Evolutionary conservation across 2,888 invertebrate genomes (phyloP), one percentile per base, ranked within the genome.

Genomic region (Agrilus mali): DNA sequence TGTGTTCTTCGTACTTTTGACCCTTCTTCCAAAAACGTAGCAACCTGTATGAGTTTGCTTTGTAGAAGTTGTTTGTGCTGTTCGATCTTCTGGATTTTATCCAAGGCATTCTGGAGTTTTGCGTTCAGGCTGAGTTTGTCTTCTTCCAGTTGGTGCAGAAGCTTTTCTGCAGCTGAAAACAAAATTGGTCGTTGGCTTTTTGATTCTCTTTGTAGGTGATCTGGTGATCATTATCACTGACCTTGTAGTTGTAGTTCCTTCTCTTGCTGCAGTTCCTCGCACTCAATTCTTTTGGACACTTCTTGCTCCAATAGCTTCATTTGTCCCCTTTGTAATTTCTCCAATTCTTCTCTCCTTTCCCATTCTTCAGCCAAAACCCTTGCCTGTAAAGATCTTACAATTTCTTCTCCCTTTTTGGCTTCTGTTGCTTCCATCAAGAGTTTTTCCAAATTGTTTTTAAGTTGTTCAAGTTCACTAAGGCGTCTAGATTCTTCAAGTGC

Each of bases 361-460:
- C 86, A 86, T 69, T 88, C 88, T 67, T 88, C 87, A 40, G 82
- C 77, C 51, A 87, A 66, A 38, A 87, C 82, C 52, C 81, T 70
- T 1, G 81, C 81, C 63, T 82, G 82, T 44, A 81, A 61, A 16
- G 74, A 75, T 54, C 81, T 67, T 1, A 82, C 82, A 47, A 87
- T 85, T 72, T 88, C 88, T 63, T 88, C 89, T 52, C 88, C 88
- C 51, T 79, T 69, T 57, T 87, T 84, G 0, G 88, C 87, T 63
- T 86, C 86, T 1, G 83, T 83, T 61, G 88, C 89, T 62, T 87
- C 86, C 50, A 83, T 82, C 12, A 88, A 63, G 3, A 86, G 64
- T 47, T 72, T 71, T 61, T 87, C 86, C 39, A 88, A 63, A 55
- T 82, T 78, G 8, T 70, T 65, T 58, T 82, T 78, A 4, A 82